Conservation (phyloP, 2,888 invertebrate genomes). For the Rhagonycha fulva region DNA sequence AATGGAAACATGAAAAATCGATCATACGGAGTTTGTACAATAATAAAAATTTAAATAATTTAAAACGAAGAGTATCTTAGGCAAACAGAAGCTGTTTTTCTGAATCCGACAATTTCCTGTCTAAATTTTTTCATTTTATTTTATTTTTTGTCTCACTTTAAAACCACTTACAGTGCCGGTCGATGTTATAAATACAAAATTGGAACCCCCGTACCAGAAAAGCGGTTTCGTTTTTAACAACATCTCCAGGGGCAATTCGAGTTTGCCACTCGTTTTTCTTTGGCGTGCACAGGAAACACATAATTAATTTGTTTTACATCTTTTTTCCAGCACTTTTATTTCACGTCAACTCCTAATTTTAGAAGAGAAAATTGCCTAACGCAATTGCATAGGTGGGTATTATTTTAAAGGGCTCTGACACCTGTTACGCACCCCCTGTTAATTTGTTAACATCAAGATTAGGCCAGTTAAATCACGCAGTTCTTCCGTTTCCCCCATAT, state of each 20-base stretch:
- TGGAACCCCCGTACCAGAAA: neutral
- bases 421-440: neutral
- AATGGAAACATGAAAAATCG: neutral
- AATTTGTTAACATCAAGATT: neutral
- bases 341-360: neutral
- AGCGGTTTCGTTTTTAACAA: neutral
- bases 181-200: neutral
- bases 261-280: neutral
- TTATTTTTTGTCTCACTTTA: slow-evolving; percentile 8
- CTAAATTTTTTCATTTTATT: slow-evolving; percentile 26
- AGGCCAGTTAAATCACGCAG: neutral
- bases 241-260: neutral
- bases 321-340: neutral
- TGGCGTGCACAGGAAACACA: neutral
- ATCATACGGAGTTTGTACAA: neutral
- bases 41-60: neutral
- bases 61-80: neutral
- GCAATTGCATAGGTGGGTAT: neutral
- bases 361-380: neutral
- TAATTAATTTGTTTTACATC: neutral
- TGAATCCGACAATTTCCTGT: slow-evolving; percentile 24
- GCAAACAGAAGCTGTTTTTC: neutral
- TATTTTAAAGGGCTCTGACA: neutral
- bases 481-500: neutral
- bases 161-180: neutral